Conservation (phyloP, 2,888 invertebrate species). For the Pimpla rufipes region DNA sequence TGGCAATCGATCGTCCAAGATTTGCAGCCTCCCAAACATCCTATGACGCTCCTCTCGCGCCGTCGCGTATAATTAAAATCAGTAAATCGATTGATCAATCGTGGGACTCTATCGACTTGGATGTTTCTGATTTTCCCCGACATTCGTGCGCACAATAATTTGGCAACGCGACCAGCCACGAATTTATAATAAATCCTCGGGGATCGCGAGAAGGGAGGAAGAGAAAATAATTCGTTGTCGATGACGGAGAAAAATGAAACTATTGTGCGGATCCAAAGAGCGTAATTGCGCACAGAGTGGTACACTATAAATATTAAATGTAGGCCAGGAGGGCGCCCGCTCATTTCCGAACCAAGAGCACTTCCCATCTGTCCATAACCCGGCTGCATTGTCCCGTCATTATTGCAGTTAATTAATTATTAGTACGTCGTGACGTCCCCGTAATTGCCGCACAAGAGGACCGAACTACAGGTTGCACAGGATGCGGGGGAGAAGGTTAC, state of each 20-base stretch:
- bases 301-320: conserved; percentile 79
- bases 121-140: too few relatives aligned
- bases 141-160: too few relatives aligned
- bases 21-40: conserved; percentile 57
- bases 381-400: conserved; percentile 83
- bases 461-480: conserved; percentile 77
- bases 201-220: not conserved
- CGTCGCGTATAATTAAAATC: conserved; percentile 24
- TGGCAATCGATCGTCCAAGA: conserved; percentile 75
- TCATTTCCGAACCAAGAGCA: conserved; percentile 80
- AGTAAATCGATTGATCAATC: conserved; percentile 18
- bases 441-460: conserved; percentile 82
- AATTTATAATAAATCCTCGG: not conserved
- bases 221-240: not conserved
- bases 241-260: not conserved
- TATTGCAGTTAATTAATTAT: conserved; percentile 84
- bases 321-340: conserved; percentile 82
- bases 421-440: conserved; percentile 80
- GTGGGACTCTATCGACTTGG: not conserved
- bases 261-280: conserved; percentile 9
- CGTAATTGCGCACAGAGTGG: conserved; percentile 33
- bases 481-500: conserved; percentile 83
- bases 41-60: conserved; percentile 12
- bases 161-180: too few relatives aligned
- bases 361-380: conserved; percentile 80